Evolutionary conservation across 2,888 invertebrate species (phyloP).

Genomic region (Eilema sororculum): DNA sequence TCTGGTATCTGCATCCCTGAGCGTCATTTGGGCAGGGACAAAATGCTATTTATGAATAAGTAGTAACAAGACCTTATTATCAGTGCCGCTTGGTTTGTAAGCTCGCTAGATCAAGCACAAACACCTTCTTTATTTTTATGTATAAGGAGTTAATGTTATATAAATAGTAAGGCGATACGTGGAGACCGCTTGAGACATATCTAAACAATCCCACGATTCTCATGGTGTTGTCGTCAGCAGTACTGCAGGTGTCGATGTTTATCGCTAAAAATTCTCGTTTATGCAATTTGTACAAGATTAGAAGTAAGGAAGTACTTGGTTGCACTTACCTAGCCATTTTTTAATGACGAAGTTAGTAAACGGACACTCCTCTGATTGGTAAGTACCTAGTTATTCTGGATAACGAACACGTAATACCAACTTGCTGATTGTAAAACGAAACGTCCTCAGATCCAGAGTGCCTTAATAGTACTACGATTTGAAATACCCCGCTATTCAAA

Average conservation of each 20-base stretch:
- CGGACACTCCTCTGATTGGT: too few relatives aligned
- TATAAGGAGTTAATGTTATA: constrained; percentile 14
- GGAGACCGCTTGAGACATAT: constrained; percentile 23
- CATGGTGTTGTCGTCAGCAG: constrained; percentile 52
- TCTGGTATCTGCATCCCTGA: too few relatives aligned
- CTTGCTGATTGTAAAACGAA: too few relatives aligned
- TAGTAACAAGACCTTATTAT: neutral
- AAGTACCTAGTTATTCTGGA: too few relatives aligned
- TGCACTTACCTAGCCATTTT: neutral
- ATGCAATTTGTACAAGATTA: constrained; percentile 20
- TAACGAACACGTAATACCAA: too few relatives aligned
- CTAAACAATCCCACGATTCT: constrained; percentile 61
- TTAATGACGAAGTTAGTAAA: too few relatives aligned
- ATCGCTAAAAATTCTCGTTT: constrained; percentile 27
- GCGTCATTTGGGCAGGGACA: too few relatives aligned
- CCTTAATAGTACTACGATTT: too few relatives aligned
- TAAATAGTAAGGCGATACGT: constrained; percentile 37
- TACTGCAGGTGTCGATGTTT: constrained; percentile 64
- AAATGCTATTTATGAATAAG: too few relatives aligned
- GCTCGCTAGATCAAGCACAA: neutral
- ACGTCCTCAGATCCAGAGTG: too few relatives aligned
- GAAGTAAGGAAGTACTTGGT: constrained; percentile 3
- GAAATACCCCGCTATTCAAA: too few relatives aligned
- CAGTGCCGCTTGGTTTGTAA: neutral
- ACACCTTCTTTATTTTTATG: neutral